A percentile compares a stretch with the other conserved stretches of the same genome.
These are phyloP conservation scores for Corvus hawaiiensis DNA, from an alignment of 2,113 vertebrate genomes.

Conservation along the genomic window DNA sequence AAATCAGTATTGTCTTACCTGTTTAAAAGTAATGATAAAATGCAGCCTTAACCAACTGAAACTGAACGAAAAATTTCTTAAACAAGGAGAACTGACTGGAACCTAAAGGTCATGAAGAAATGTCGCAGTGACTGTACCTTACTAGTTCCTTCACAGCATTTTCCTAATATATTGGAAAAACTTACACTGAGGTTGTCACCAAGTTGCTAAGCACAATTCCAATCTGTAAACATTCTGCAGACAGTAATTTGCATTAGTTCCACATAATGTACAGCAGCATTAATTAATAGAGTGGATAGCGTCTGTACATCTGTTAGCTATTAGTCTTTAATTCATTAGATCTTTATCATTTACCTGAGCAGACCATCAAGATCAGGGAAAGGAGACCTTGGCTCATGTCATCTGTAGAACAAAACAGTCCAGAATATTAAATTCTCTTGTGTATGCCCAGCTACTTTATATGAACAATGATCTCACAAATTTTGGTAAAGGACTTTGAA, in stretches of 20 bases:
- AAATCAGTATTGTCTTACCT: background rate
- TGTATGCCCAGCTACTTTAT: background rate
- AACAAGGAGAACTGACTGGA: background rate
- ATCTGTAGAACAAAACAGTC: background rate
- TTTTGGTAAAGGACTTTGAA: background rate
- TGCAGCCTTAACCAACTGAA: background rate
- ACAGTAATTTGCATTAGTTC: slow-evolving; percentile 44
- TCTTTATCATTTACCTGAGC: slow-evolving; percentile 59
- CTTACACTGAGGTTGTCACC: background rate
- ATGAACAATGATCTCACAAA: background rate
- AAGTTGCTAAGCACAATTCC: background rate
- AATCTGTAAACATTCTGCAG: slow-evolving; percentile 43
- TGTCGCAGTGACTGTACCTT: background rate
- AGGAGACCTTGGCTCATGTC: slow-evolving; percentile 18
- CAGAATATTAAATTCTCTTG: background rate
- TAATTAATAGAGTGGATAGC: slow-evolving; percentile 54
- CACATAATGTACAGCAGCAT: slow-evolving; percentile 40
- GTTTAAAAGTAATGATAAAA: background rate
- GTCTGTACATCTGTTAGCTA: slow-evolving; percentile 42
- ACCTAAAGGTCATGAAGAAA: background rate
- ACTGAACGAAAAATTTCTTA: background rate
- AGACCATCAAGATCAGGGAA: background rate
- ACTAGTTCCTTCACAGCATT: background rate
- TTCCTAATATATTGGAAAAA: background rate
- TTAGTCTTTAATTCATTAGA: slow-evolving; percentile 54